Evolutionary conservation across 1,140 invertebrate species (phyloP), one percentile per base, ranked within the genome.

Genomic region (Bradynema listronoti): DNA sequence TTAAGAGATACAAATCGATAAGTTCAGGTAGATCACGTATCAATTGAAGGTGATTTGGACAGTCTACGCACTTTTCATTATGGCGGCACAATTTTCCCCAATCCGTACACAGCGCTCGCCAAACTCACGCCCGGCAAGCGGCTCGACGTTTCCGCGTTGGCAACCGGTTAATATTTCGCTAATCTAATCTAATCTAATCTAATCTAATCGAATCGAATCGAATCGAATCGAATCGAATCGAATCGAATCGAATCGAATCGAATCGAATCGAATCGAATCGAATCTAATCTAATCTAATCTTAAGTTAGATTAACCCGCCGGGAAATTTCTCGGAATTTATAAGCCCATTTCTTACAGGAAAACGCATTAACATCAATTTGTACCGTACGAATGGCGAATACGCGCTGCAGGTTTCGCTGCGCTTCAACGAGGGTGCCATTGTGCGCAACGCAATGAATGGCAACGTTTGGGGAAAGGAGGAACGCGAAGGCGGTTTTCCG

Each of bases 331-430:
- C 29, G n/a, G 22, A 43, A 43, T 56, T 27, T 27, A 56, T n/a
- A n/a, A n/a, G n/a, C n/a, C n/a, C n/a, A n/a, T n/a, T 5, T 5
- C 7, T 4, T 69, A 51, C 46, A 72, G 70, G 71, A 34, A 75
- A 75, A 52, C 70, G 72, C 42, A 61, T 77, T 25, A 77, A 77
- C 45, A 42, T 77, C 24, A 76, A 75, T 34, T 56, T 77, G 43
- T 78, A 78, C 65, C 60, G 73, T 9, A 63, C 61, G 34, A 65
- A 77, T 32, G 56, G 59, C 29, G 76, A 78, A 24, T 66, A 62
- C 51, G 76, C 76, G 16, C 63, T 77, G 22, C 76, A 75, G 41
- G 41, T 77, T 22, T 78, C 76, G 9, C 64, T 77, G 32, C 73
- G 74, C 43, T 77, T 62, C 63, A 72, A 77, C 19, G 74, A 77